These are phyloP conservation scores for Heteronetta atricapilla DNA, from an alignment of 2,113 vertebrate genomes.

Conservation along the genomic window DNA sequence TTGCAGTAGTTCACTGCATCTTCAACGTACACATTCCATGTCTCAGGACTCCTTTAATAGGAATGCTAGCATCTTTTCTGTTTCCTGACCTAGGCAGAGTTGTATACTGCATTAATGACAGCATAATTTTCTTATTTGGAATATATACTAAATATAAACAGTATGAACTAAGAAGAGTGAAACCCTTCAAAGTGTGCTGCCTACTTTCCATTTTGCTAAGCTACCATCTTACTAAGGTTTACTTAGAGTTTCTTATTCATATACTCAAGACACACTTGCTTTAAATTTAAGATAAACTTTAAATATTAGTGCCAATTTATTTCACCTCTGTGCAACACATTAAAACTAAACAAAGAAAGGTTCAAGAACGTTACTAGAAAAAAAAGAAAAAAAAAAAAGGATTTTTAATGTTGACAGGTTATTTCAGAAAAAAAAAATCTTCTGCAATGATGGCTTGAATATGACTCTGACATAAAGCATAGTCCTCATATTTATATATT, in stretches of 20 bases:
- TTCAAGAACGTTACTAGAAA: neutral
- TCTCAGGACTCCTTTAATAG: neutral
- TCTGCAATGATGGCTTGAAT: neutral
- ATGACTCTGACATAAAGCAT: neutral
- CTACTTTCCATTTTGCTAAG: neutral
- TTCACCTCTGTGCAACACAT: neutral
- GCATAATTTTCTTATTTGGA: neutral
- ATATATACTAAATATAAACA: neutral
- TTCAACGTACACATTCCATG: neutral
- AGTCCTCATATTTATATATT: neutral
- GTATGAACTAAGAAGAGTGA: neutral
- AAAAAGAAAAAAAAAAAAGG: neutral
- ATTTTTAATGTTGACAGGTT: neutral
- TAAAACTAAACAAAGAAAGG: neutral
- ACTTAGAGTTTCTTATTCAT: neutral
- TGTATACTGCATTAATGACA: neutral
- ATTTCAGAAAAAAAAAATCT: neutral
- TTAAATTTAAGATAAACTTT: neutral
- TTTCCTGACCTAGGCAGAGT: neutral
- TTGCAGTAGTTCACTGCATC: neutral
- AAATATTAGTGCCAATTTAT: neutral
- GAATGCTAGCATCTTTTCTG: neutral
- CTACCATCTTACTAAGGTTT: neutral
- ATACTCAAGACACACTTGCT: neutral
- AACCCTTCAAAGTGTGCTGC: neutral